A percentile compares a stretch with the other conserved stretches of the same genome.
Conservation (phyloP, 2,113 vertebrate species). For the Nematolebias whitei region DNA sequence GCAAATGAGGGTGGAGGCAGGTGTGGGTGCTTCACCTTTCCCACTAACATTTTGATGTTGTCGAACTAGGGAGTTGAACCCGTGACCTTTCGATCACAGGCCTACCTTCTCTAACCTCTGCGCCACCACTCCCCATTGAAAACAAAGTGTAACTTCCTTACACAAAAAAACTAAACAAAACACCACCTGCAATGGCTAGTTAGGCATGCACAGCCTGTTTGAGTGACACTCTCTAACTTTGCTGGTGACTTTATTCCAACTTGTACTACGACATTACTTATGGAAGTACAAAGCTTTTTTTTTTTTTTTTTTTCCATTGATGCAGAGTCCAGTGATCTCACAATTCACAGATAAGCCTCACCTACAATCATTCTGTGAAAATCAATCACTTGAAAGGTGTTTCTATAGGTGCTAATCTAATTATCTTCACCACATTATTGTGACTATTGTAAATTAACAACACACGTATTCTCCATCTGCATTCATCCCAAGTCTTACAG, state of each 20-base stretch:
- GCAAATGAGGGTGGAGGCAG: no score
- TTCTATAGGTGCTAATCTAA: background rate
- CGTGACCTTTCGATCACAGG: no score
- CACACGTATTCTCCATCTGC: background rate
- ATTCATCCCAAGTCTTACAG: conserved; percentile 19
- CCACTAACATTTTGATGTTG: no score
- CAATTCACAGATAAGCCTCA: conserved; percentile 2
- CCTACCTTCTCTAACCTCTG: no score
- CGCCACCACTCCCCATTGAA: no score
- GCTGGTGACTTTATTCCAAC: conserved; percentile 3
- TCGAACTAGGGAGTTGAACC: no score
- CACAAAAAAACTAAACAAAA: background rate
- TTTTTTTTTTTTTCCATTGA: background rate
- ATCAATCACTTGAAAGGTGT: conserved; percentile 1
- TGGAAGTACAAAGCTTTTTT: conserved; percentile 1
- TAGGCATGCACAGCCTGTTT: background rate
- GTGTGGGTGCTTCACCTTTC: no score
- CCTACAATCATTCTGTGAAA: background rate
- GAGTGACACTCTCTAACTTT: background rate
- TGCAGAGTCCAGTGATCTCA: background rate
- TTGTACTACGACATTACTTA: background rate
- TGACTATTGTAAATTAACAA: conserved; percentile 6
- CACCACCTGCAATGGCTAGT: background rate
- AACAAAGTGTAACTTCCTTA: background rate
- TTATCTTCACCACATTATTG: background rate